A percentile compares a stretch with the other conserved stretches of the same genome.
Conservation (phyloP, 2,797 vertebrate genomes). For the Delichon dasypus region DNA sequence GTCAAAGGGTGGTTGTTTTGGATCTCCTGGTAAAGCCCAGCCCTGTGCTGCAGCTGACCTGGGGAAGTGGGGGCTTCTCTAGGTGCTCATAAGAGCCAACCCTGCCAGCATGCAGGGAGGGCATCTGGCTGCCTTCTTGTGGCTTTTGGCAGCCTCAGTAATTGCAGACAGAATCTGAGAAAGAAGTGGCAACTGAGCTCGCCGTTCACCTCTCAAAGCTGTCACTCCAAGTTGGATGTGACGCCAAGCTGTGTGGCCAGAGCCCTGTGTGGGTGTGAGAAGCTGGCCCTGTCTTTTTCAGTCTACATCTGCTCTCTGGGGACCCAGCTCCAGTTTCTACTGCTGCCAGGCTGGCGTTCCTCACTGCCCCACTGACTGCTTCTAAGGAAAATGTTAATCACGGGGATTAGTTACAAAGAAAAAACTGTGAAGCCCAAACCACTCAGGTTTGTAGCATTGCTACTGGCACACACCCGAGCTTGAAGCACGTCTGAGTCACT, state of each 20-base stretch:
- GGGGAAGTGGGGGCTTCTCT: neutral
- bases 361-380: neutral
- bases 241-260: neutral
- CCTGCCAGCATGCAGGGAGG: neutral
- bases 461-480: neutral
- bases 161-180: neutral
- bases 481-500: neutral
- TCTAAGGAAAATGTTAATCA: slow-evolving; percentile 23
- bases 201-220: fast-evolving
- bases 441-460: neutral
- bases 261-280: neutral
- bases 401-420: neutral
- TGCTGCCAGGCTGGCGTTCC: neutral
- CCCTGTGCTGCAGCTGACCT: neutral
- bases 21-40: neutral
- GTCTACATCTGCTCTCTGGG: neutral
- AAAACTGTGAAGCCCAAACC: neutral
- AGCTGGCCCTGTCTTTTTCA: neutral
- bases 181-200: neutral
- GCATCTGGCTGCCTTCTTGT: neutral
- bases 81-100: neutral
- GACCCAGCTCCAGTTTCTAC: neutral
- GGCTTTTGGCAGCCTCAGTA: slow-evolving; percentile 6
- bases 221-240: neutral
- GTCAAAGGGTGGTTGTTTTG: neutral